These are phyloP conservation scores for Botia almorhae DNA, from an alignment of 2,797 vertebrate genomes.

Conservation along the genomic window DNA sequence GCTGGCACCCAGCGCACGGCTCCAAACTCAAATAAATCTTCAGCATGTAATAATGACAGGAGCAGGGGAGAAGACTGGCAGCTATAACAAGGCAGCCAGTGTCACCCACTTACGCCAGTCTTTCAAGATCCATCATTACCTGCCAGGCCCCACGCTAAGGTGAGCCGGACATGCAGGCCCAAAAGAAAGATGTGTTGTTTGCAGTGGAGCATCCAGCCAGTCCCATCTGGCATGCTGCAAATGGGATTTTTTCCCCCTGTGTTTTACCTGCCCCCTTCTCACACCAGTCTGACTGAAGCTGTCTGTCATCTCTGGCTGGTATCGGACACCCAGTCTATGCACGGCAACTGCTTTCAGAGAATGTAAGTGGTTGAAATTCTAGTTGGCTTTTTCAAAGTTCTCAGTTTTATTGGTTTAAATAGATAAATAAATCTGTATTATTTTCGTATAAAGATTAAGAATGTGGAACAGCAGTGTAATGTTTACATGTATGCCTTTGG, in stretches of 20 bases:
- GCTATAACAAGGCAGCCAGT: slow-evolving; percentile 89
- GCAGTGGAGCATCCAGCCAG: slow-evolving; percentile 85
- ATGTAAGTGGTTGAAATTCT: too few species aligned
- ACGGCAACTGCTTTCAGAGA: neutral
- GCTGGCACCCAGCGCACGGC: slow-evolving; percentile 81
- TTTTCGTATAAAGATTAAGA: too few species aligned
- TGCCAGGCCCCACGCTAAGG: slow-evolving; percentile 78
- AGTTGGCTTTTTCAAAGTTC: too few species aligned
- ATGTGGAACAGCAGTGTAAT: too few species aligned
- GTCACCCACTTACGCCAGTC: slow-evolving; percentile 84
- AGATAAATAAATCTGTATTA: too few species aligned
- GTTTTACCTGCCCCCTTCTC: slow-evolving; percentile 25
- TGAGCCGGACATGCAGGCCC: slow-evolving; percentile 83
- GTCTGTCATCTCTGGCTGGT: slow-evolving; percentile 82
- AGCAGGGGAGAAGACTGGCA: slow-evolving; percentile 84
- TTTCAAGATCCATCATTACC: slow-evolving; percentile 90
- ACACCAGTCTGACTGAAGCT: slow-evolving; percentile 77
- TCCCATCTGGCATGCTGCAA: slow-evolving; percentile 89
- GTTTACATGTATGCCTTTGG: too few species aligned
- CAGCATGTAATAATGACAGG: slow-evolving; percentile 90
- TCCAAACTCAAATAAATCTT: slow-evolving; percentile 93
- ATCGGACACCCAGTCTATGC: slow-evolving; percentile 51
- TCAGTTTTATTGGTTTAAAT: too few species aligned
- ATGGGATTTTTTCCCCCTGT: slow-evolving; percentile 79
- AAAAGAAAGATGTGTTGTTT: slow-evolving; percentile 90